These are phyloP conservation scores for Vulpes ferrilata DNA, from an alignment of 2,113 vertebrate species.

Conservation along the genomic window DNA sequence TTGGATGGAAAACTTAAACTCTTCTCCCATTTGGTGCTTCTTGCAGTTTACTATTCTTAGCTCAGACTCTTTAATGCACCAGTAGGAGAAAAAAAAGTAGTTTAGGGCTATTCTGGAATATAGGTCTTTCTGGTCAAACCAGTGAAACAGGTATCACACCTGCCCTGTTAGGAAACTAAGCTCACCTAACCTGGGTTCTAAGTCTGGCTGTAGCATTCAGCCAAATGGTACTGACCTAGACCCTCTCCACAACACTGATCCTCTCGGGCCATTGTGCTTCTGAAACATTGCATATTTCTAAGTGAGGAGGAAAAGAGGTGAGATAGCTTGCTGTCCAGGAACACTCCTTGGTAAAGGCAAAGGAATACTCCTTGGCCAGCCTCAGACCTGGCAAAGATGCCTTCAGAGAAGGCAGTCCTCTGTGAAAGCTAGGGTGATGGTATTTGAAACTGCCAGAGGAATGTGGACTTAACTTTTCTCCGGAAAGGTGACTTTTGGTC, in stretches of 20 bases:
- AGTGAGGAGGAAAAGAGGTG: neutral
- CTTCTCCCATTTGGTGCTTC: neutral
- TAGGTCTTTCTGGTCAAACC: conserved; percentile 39
- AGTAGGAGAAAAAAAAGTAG: neutral
- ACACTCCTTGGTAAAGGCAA: neutral
- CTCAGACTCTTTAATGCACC: neutral
- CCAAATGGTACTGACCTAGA: neutral
- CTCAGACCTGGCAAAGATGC: neutral
- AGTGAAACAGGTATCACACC: neutral
- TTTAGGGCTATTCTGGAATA: neutral
- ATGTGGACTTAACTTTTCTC: neutral
- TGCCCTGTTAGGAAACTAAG: neutral
- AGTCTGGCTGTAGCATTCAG: neutral
- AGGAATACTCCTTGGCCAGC: neutral
- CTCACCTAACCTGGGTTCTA: neutral
- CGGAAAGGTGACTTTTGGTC: conserved; percentile 42
- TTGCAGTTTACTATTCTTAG: neutral
- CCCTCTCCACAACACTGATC: neutral
- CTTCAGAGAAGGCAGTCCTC: neutral
- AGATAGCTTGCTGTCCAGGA: neutral
- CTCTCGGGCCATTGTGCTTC: neutral
- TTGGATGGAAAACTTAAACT: neutral
- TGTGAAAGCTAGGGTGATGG: neutral
- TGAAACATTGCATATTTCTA: neutral
- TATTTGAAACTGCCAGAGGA: neutral